These are phyloP conservation scores for Diplodus puntazzo DNA, from an alignment of 2,797 vertebrate species.

Conservation along the genomic window DNA sequence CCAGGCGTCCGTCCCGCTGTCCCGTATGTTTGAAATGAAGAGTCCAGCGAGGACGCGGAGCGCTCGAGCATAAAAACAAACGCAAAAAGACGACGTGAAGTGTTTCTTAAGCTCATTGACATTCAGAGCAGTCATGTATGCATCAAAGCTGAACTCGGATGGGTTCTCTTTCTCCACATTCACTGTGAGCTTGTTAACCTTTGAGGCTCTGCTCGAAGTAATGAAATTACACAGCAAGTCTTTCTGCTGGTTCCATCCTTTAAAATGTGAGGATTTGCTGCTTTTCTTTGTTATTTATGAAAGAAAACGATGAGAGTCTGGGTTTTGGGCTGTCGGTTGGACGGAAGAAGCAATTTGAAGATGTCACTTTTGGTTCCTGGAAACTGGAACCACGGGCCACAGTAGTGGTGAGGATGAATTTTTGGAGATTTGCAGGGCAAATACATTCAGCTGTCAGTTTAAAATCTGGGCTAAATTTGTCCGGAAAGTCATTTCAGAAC, in stretches of 20 bases:
- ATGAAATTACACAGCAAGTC: conserved; percentile 26
- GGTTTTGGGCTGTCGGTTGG: too few relatives aligned
- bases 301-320: too few relatives aligned
- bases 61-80: not conserved
- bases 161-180: conserved; percentile 37
- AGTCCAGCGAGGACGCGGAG: conserved; percentile 24
- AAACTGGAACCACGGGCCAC: too few relatives aligned
- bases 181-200: conserved; percentile 66
- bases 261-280: too few relatives aligned
- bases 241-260: too few relatives aligned
- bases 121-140: conserved; percentile 54
- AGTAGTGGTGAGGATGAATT: too few relatives aligned
- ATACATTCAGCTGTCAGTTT: not conserved
- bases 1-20: conserved; percentile 25
- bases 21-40: conserved; percentile 28
- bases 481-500: not conserved
- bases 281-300: too few relatives aligned
- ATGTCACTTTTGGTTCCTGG: too few relatives aligned
- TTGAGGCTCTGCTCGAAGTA: conserved; percentile 44
- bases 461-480: not conserved
- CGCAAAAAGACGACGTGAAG: conserved; percentile 22
- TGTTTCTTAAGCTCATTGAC: conserved; percentile 51
- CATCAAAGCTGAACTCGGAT: conserved; percentile 64
- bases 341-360: too few relatives aligned
- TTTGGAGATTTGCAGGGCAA: not conserved